Conservation (phyloP, 1,140 invertebrate species). For the Camponotus vicinus region DNA sequence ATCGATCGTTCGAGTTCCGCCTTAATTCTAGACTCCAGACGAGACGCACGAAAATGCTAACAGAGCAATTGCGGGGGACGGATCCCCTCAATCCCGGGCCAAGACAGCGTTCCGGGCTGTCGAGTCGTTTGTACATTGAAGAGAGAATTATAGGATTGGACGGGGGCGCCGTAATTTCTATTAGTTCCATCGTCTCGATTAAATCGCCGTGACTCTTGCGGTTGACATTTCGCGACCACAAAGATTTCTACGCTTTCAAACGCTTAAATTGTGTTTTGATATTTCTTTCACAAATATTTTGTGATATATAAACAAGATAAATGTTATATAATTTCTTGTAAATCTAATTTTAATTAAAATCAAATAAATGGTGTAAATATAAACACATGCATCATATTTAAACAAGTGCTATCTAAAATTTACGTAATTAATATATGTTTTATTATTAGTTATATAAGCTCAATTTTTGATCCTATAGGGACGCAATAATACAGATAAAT, state of each 20-base stretch:
- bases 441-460: background rate
- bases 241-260: background rate
- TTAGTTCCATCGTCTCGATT: constrained; percentile 67
- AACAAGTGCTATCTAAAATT: background rate
- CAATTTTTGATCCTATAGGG: background rate
- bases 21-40: constrained; percentile 27
- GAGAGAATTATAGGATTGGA: constrained; percentile 52
- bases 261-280: background rate
- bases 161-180: constrained; percentile 17
- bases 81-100: background rate
- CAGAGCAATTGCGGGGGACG: constrained; percentile 19
- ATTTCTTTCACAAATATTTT: background rate
- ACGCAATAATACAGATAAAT: background rate
- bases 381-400: background rate
- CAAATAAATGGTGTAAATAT: background rate
- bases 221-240: background rate
- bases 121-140: constrained; percentile 9
- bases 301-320: background rate
- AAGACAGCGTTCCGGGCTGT: constrained; percentile 33
- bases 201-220: constrained; percentile 51
- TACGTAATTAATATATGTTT: background rate
- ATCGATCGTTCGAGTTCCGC: constrained; percentile 1
- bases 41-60: constrained; percentile 28
- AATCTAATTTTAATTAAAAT: background rate
- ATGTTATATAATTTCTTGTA: background rate